phyloP scores from a whole-genome alignment of 2,888 invertebrate genomes.

The Drosophila fulvimacula region DNA sequence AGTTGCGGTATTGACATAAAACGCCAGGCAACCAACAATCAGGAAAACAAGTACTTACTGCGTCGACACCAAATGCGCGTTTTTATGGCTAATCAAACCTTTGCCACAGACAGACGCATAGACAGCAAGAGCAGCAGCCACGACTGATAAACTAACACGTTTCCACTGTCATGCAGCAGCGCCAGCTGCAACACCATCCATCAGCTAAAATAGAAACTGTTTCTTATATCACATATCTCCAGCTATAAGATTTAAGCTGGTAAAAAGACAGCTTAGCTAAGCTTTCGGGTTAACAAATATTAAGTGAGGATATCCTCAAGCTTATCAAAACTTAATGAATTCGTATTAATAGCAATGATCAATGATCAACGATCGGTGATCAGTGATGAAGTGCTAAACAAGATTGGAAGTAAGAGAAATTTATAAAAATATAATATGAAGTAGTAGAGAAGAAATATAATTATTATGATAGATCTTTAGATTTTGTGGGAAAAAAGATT shows the following conservation, averaged over 20 bases:
- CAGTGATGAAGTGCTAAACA: neutral
- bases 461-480: too few relatives aligned
- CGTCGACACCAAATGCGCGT: slow-evolving; percentile 58
- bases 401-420: too few relatives aligned
- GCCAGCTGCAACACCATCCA: slow-evolving; percentile 20
- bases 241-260: neutral
- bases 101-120: slow-evolving; percentile 64
- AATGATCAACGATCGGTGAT: neutral
- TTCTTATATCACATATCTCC: neutral
- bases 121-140: neutral
- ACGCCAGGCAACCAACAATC: slow-evolving; percentile 55
- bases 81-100: slow-evolving; percentile 79
- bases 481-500: too few relatives aligned
- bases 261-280: neutral
- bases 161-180: slow-evolving; percentile 12
- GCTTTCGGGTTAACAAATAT: neutral
- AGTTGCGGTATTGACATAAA: slow-evolving; percentile 53
- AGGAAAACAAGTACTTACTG: slow-evolving; percentile 61
- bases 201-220: neutral
- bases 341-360: neutral
- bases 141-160: slow-evolving; percentile 4
- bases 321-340: neutral
- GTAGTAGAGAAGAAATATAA: too few relatives aligned
- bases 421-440: too few relatives aligned
- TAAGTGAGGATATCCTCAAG: neutral